Percentiles rank a stretch among this genome's conserved stretches.
Evolutionary conservation across 2,113 vertebrate genomes (phyloP).

Genomic region (Rhodinocichla rosea): DNA sequence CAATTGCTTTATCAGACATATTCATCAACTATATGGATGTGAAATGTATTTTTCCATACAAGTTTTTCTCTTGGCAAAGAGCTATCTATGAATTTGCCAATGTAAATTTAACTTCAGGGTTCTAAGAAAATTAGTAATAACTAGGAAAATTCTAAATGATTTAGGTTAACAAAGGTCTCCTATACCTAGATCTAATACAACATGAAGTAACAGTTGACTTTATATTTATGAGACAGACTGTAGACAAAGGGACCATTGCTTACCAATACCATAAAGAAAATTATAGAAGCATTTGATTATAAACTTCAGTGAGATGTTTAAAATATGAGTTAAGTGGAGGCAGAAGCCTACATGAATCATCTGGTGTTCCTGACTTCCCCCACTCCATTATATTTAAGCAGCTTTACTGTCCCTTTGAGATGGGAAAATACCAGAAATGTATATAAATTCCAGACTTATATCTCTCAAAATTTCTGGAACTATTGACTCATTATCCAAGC

Average conservation of each 20-base stretch:
- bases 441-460: not conserved
- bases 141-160: conserved; percentile 13
- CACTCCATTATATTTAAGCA: not conserved
- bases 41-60: not conserved
- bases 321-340: conserved; percentile 44
- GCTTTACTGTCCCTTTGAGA: not conserved
- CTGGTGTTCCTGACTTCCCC: not conserved
- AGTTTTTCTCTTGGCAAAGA: conserved; percentile 48
- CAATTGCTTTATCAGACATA: conserved; percentile 19
- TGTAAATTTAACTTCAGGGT: conserved; percentile 33
- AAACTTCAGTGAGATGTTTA: conserved; percentile 54
- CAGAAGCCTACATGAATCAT: conserved; percentile 61
- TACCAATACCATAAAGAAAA: conserved; percentile 45
- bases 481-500: not conserved
- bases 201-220: conserved; percentile 30
- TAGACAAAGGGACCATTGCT: conserved; percentile 56
- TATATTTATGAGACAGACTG: conserved; percentile 42
- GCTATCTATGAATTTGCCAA: conserved; percentile 30
- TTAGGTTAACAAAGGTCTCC: conserved; percentile 53
- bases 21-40: not conserved
- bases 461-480: not conserved
- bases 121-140: conserved; percentile 46
- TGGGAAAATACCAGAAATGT: not conserved
- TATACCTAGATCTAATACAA: conserved; percentile 25
- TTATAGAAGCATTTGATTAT: conserved; percentile 38